Conservation (phyloP, 2,113 vertebrate species). For the Ornithorhynchus anatinus region DNA sequence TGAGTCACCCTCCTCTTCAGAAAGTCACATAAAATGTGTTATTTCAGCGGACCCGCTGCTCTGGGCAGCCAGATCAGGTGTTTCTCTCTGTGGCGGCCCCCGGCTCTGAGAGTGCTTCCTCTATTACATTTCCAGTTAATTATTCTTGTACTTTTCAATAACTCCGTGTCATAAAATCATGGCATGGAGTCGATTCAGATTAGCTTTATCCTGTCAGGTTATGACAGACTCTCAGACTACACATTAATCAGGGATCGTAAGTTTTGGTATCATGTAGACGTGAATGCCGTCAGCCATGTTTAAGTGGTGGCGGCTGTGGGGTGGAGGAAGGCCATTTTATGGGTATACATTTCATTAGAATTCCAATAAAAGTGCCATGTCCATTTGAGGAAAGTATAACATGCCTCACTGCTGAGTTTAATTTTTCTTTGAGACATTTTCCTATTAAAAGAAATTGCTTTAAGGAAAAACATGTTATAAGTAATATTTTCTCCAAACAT, state of each 20-base stretch:
- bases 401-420: conserved; percentile 43
- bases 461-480: conserved; percentile 39
- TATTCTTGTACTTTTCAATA: conserved; percentile 67
- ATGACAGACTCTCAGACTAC: conserved; percentile 63
- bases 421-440: conserved; percentile 50
- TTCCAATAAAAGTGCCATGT: conserved; percentile 66
- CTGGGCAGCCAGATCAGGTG: conserved; percentile 55
- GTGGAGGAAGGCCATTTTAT: conserved; percentile 43
- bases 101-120: conserved; percentile 51
- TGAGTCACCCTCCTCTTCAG: conserved; percentile 51
- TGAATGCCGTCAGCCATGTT: conserved; percentile 18
- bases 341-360: conserved; percentile 66
- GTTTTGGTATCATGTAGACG: conserved; percentile 17
- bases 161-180: conserved; percentile 64
- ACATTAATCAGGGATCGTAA: conserved; percentile 58
- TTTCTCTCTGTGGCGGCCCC: conserved; percentile 31
- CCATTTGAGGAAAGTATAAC: conserved; percentile 58
- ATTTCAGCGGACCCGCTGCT: conserved; percentile 41
- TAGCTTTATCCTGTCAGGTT: conserved; percentile 69
- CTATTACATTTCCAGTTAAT: conserved; percentile 65
- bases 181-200: conserved; percentile 66
- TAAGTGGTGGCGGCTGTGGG: conserved; percentile 34
- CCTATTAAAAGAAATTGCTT: conserved; percentile 46
- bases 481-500: conserved; percentile 40
- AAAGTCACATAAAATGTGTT: conserved; percentile 49